Evolutionary conservation across 2,797 vertebrate genomes (phyloP).

Genomic region (Acipenser transmontanus): DNA sequence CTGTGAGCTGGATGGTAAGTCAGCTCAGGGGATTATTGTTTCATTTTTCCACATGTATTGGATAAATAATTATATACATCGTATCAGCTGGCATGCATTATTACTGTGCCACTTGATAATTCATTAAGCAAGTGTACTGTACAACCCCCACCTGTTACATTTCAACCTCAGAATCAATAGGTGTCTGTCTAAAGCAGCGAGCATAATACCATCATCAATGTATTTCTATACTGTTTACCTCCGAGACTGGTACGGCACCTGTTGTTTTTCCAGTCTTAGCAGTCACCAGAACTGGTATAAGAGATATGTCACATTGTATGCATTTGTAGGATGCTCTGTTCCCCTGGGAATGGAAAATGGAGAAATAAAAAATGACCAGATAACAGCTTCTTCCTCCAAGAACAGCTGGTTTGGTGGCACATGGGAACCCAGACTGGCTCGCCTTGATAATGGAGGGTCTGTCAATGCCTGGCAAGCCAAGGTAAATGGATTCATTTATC

Average conservation of each 20-base stretch:
- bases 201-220: background rate
- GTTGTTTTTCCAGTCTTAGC: no score
- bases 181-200: no score
- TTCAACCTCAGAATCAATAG: no score
- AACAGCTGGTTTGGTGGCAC: conserved; percentile 61
- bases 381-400: conserved; percentile 77
- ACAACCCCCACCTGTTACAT: no score
- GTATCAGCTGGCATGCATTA: no score
- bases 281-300: background rate
- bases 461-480: conserved; percentile 86
- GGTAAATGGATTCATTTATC: conserved; percentile 48
- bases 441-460: conserved; percentile 73
- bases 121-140: no score
- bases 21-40: background rate
- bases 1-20: conserved; percentile 84
- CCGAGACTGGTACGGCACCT: background rate
- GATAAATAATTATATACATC: no score
- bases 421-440: conserved; percentile 74
- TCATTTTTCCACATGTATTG: background rate
- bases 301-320: background rate
- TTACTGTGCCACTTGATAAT: no score
- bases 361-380: conserved; percentile 60
- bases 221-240: conserved; percentile 7
- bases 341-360: conserved; percentile 82
- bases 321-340: conserved; percentile 75